These are phyloP conservation scores for Gasterosteus nipponicus DNA, from an alignment of 2,113 vertebrate species.

Conservation along the genomic window DNA sequence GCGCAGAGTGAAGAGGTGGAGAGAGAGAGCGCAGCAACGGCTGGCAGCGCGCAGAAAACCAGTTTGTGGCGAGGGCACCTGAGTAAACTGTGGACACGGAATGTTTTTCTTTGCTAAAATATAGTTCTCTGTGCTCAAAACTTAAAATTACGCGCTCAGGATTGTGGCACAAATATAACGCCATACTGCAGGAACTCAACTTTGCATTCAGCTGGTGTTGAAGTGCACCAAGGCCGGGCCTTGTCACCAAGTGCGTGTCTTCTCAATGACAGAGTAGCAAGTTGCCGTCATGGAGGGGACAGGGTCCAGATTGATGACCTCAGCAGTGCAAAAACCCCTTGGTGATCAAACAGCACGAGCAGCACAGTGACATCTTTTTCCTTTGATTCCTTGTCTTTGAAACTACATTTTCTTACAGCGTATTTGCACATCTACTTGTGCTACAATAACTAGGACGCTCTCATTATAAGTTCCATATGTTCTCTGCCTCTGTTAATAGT, in stretches of 20 bases:
- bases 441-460: background rate
- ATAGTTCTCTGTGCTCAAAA: too few relatives aligned
- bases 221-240: conserved; percentile 2
- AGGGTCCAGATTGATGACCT: conserved; percentile 43
- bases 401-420: conserved; percentile 7
- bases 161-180: too few relatives aligned
- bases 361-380: conserved; percentile 1
- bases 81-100: too few relatives aligned
- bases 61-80: too few relatives aligned
- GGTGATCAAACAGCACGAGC: conserved; percentile 4
- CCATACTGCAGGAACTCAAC: conserved; percentile 13
- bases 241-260: conserved; percentile 22
- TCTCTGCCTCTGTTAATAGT: background rate
- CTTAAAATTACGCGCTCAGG: too few relatives aligned
- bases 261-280: conserved; percentile 26
- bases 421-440: conserved; percentile 6
- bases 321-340: conserved; percentile 24
- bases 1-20: too few relatives aligned
- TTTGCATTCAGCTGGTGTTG: conserved; percentile 17
- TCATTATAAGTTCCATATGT: conserved; percentile 8
- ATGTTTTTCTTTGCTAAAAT: too few relatives aligned
- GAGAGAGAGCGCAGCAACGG: too few relatives aligned
- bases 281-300: conserved; percentile 23
- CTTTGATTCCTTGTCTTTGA: conserved; percentile 39
- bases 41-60: too few relatives aligned